A percentile compares a stretch with the other conserved stretches of the same genome.
Conservation (phyloP, 2,797 vertebrate species). For the Momotus momota region DNA sequence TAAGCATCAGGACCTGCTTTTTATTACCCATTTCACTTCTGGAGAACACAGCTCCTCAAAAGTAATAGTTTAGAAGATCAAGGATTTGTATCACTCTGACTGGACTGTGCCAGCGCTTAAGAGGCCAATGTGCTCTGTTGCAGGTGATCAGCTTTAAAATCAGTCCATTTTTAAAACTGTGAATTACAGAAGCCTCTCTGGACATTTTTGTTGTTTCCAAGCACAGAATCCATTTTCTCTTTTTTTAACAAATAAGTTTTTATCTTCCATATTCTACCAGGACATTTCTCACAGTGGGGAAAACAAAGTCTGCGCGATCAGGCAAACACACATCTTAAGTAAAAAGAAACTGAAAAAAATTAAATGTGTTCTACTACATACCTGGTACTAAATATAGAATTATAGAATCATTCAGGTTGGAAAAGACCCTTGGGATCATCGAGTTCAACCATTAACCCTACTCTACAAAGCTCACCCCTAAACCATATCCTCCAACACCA, state of each 20-base stretch:
- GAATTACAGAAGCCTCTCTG: neutral
- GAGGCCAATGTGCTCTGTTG: neutral
- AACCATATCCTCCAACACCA: too few species aligned
- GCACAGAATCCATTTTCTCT: neutral
- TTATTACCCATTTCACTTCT: conserved; percentile 19
- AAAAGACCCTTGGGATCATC: too few species aligned
- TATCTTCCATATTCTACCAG: neutral
- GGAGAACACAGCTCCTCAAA: neutral
- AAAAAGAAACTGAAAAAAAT: neutral
- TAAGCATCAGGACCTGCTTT: neutral
- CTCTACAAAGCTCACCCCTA: too few species aligned
- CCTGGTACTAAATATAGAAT: neutral
- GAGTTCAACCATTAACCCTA: too few species aligned
- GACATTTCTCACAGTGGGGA: rapidly evolving
- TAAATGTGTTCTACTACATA: neutral
- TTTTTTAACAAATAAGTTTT: neutral
- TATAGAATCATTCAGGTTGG: too few species aligned
- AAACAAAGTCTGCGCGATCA: neutral
- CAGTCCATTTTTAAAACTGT: neutral
- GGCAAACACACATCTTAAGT: neutral
- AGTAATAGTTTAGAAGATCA: neutral
- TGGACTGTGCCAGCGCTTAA: neutral
- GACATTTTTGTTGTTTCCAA: neutral
- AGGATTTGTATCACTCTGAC: neutral
- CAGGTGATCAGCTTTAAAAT: neutral